A percentile compares a stretch with the other conserved stretches of the same genome.
phyloP scores from a whole-genome alignment of 2,888 invertebrate genomes.

The Metallyticus violacea region DNA sequence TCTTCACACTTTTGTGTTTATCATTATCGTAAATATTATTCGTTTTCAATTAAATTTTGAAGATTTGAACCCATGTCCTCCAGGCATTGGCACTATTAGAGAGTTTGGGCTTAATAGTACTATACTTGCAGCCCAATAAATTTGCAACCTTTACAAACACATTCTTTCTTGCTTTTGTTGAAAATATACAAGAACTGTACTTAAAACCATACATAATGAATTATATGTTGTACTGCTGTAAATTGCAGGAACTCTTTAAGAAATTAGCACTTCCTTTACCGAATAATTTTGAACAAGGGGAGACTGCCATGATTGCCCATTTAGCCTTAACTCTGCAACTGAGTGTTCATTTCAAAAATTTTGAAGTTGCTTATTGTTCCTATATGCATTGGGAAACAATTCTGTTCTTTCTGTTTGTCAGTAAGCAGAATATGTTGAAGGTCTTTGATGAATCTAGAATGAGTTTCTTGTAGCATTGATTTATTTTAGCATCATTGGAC shows the following conservation, averaged over 20 bases:
- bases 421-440: neutral
- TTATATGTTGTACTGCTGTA: neutral
- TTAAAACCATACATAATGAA: neutral
- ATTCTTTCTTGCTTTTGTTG: neutral
- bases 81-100: neutral
- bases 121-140: too few relatives aligned
- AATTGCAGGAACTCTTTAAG: neutral
- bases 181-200: neutral
- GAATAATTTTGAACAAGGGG: neutral
- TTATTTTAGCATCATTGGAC: too few relatives aligned
- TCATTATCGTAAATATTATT: neutral
- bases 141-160: too few relatives aligned
- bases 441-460: too few relatives aligned
- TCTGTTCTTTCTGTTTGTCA: too few relatives aligned
- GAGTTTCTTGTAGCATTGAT: too few relatives aligned
- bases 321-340: neutral
- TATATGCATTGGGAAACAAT: neutral
- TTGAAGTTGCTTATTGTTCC: neutral
- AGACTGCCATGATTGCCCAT: neutral
- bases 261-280: neutral
- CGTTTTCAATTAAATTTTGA: neutral
- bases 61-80: neutral
- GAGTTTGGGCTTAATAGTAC: neutral
- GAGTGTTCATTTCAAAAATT: too few relatives aligned
- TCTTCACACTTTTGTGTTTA: neutral